Percentiles rank a stretch among this genome's conserved stretches.
These are phyloP conservation scores for Notamacropus eugenii DNA, from an alignment of 2,797 vertebrate genomes.

Conservation along the genomic window DNA sequence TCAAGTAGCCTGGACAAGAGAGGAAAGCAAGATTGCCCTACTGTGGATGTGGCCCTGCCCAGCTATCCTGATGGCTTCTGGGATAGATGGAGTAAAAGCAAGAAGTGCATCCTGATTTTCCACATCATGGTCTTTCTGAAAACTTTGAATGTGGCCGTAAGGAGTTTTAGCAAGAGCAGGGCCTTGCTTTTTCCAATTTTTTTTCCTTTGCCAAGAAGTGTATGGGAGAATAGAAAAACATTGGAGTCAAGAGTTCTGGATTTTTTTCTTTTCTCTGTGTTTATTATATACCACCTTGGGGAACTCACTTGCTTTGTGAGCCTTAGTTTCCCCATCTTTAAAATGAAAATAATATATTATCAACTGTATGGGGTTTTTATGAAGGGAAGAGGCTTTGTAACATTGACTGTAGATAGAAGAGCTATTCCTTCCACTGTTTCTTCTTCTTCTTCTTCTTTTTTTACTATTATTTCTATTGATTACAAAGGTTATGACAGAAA, in stretches of 20 bases:
- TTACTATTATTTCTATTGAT: background rate
- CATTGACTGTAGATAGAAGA: background rate
- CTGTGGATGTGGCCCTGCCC: background rate
- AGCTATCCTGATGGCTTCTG: background rate
- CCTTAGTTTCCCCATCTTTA: conserved; percentile 47
- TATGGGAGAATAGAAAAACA: background rate
- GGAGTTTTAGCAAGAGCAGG: background rate
- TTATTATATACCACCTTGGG: background rate
- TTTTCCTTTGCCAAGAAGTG: background rate
- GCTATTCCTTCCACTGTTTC: background rate
- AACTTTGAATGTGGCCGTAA: background rate
- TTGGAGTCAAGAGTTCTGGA: background rate
- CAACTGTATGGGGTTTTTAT: background rate
- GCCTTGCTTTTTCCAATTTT: background rate
- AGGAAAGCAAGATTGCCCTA: background rate
- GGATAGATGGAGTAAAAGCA: background rate
- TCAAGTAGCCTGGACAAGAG: background rate
- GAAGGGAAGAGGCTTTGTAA: background rate
- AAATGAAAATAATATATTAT: conserved; percentile 24
- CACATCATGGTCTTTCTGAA: background rate
- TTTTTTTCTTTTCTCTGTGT: background rate
- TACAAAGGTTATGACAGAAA: background rate
- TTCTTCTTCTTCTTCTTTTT: background rate
- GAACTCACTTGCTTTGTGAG: background rate
- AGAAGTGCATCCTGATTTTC: background rate